Evolutionary conservation across 2,797 vertebrate genomes (phyloP), one percentile per base, ranked within the genome.

Genomic region (Myioborus melanocephalus): DNA sequence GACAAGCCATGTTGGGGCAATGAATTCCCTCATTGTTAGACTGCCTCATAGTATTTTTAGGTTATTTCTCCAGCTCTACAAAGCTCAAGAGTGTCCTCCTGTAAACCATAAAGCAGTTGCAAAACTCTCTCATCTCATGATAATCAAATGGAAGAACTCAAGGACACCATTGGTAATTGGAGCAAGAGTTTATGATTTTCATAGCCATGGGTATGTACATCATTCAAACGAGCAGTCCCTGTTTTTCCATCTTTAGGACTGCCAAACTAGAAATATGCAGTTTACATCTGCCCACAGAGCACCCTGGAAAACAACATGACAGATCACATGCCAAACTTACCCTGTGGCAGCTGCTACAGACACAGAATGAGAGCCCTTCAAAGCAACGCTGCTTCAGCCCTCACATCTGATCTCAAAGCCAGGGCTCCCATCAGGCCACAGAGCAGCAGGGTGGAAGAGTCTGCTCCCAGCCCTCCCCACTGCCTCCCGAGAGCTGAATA

Each of bases 1-100:
- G 95, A 97, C 95, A 89, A 87, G 76, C 88, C 92, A 94, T 91
- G 87, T 21, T 79, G 70, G 90, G 84, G 89, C 61, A 76, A 94
- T 97, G 96, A 98, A 97, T 97, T 77, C 94, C 71, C 49, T 14
- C 95, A 91, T 96, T 98, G 96, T 98, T 87, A 78, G 50, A 52
- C 65, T 28, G 12, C 49, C 61, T 87, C 92, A 65, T 8, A 95
- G 57, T 90, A 94, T 81, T 96, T 94, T 96, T 77, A 89, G 50
- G 75, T 94, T 89, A 78, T 79, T 96, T 90, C 70, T 96, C 88
- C 55, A 69, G 35, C 61, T 69, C 68, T 53, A 96, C 93, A 97
- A 97, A 97, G 92, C 90, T 27, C 71, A 69, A 93, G 79, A 93
- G 88, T 69, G 87, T 95, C 94, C 37, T 57, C 30, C 70, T 61